phyloP scores from a whole-genome alignment of 2,113 vertebrate genomes.

The Nesogale talazaci region DNA sequence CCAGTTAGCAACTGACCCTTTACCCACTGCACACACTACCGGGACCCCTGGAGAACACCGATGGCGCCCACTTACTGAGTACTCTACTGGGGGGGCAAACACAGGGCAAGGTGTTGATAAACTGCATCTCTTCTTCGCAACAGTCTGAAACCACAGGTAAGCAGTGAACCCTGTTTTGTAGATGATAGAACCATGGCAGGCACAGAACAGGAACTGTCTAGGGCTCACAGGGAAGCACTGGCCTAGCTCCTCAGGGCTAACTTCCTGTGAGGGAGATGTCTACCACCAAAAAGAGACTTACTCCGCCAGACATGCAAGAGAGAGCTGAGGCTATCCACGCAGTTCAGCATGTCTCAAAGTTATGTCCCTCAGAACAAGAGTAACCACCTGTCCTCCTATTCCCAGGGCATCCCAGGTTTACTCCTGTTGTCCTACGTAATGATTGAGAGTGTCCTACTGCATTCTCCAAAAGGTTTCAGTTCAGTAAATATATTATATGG shows the following conservation, averaged over 20 bases:
- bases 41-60: neutral
- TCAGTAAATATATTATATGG: neutral
- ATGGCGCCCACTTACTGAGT: neutral
- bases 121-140: neutral
- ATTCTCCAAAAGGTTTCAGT: conserved; percentile 14
- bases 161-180: neutral
- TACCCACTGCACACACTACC: neutral
- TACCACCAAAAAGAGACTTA: neutral
- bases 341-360: neutral
- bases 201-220: neutral
- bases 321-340: neutral
- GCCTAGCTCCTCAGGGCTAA: neutral
- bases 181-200: conserved; percentile 24
- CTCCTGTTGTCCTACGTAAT: neutral
- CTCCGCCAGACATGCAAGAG: neutral
- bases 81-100: neutral
- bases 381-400: neutral
- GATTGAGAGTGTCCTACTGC: neutral
- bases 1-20: neutral
- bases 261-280: neutral
- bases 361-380: neutral
- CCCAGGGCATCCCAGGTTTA: neutral
- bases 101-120: neutral
- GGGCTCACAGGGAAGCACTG: neutral
- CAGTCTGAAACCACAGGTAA: neutral